Evolutionary conservation across 2,797 vertebrate species (phyloP).

Genomic region (Sphenodon punctatus): DNA sequence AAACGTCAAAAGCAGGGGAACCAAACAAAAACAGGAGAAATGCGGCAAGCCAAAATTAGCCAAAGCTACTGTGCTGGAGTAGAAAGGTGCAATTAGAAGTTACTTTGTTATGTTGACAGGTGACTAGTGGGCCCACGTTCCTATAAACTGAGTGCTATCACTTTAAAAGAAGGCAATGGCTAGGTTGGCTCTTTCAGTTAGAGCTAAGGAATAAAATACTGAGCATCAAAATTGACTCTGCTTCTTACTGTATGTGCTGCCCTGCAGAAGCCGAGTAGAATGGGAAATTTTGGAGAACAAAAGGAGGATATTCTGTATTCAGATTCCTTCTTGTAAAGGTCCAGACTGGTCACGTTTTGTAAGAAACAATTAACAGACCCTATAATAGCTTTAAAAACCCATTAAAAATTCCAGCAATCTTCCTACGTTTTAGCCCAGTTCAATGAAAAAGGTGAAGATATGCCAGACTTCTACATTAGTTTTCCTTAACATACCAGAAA

Average conservation of each 20-base stretch:
- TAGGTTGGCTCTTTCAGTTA: not conserved
- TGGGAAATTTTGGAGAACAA: constrained; percentile 50
- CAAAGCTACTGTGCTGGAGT: not conserved
- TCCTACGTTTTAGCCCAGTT: constrained; percentile 30
- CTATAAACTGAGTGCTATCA: accelerated
- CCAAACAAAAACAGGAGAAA: not conserved
- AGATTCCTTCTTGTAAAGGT: constrained; percentile 40
- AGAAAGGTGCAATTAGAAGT: not conserved
- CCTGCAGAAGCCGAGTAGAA: not conserved
- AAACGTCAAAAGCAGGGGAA: not conserved
- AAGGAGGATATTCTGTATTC: constrained; percentile 59
- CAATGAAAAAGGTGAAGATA: not conserved
- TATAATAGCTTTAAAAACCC: not conserved
- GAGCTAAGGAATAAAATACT: not conserved
- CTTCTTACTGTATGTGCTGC: constrained; percentile 2
- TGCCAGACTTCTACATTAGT: not conserved
- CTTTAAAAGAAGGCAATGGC: not conserved
- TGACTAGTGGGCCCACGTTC: not conserved
- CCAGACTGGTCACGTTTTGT: constrained; percentile 11
- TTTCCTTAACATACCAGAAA: constrained; percentile 36
- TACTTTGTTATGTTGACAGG: not conserved
- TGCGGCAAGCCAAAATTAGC: not conserved
- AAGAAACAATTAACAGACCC: constrained; percentile 21
- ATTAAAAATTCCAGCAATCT: constrained; percentile 20
- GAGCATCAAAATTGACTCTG: not conserved